Percentiles rank a stretch among this genome's conserved stretches.
Evolutionary conservation across 1,140 invertebrate genomes (phyloP).

Genomic region (Trialeurodes vaporariorum): DNA sequence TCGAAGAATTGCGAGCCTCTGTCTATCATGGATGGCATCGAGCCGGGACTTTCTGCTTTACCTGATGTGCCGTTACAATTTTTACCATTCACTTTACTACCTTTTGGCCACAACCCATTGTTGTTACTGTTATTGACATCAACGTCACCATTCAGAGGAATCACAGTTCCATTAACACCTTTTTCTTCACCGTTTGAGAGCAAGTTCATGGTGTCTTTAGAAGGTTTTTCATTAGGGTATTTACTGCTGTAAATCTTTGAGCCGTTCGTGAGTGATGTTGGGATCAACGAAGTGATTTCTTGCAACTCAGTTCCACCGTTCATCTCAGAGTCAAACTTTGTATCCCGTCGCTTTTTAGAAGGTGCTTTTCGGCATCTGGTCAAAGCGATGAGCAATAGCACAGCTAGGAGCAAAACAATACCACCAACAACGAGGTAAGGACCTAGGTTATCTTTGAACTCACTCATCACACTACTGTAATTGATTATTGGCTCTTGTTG

Average conservation of each 20-base stretch:
- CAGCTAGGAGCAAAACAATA: not conserved
- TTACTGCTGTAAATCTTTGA: conserved; percentile 15
- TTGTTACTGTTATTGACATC: conserved; percentile 10
- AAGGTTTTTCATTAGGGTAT: conserved; percentile 15
- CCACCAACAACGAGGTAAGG: not conserved
- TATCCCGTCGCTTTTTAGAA: not conserved
- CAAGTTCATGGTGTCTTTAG: conserved; percentile 17
- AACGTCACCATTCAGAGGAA: conserved; percentile 5
- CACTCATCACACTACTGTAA: not conserved
- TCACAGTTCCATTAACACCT: not conserved
- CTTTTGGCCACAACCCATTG: conserved; percentile 2
- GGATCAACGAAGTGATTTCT: conserved; percentile 22
- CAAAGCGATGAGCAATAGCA: not conserved
- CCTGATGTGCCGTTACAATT: not conserved
- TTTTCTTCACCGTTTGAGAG: conserved; percentile 11
- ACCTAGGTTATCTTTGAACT: not conserved
- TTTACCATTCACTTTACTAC: conserved; percentile 3
- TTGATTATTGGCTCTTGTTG: not conserved
- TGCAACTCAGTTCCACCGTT: conserved; percentile 22
- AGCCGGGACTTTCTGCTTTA: not conserved
- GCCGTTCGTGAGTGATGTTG: conserved; percentile 20
- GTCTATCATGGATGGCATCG: not conserved
- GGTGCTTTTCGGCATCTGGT: not conserved
- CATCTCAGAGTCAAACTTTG: conserved; percentile 13
- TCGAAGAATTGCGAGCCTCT: not conserved